Conservation (phyloP, 1,140 invertebrate genomes). For the Bombus affinis region DNA sequence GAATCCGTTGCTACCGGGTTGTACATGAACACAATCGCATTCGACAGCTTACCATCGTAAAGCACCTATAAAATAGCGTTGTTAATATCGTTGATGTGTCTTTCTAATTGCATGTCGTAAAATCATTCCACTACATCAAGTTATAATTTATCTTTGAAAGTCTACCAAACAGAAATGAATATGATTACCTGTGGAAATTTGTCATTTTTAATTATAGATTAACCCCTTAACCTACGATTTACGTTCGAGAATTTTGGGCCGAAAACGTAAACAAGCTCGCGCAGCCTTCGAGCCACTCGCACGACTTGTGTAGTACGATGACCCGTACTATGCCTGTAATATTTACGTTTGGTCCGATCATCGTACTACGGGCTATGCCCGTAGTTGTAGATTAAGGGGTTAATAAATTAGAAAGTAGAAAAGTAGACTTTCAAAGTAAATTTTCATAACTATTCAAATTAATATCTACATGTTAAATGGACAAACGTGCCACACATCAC, state of each 20-base stretch:
- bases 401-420: not conserved
- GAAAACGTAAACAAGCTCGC: too few species aligned
- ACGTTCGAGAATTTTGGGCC: too few species aligned
- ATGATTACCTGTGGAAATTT: not conserved
- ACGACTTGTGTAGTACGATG: too few species aligned
- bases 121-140: not conserved
- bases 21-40: conserved; percentile 99
- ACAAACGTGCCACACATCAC: conserved; percentile 36
- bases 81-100: not conserved
- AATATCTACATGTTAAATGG: not conserved
- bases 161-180: not conserved
- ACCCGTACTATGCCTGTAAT: too few species aligned
- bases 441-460: not conserved
- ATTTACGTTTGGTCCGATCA: too few species aligned
- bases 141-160: conserved; percentile 8
- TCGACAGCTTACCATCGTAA: conserved; percentile 98
- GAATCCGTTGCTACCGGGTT: conserved; percentile 99
- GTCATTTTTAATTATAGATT: too few species aligned
- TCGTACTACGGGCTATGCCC: too few species aligned
- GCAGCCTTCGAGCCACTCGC: too few species aligned
- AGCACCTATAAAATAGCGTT: conserved; percentile 88
- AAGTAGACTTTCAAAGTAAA: conserved; percentile 14
- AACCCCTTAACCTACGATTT: too few species aligned
- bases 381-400: too few species aligned
- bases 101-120: too few species aligned